Percentiles rank a stretch among this genome's conserved stretches.
phyloP scores from a whole-genome alignment of 2,113 vertebrate species.

The Alces alces region DNA sequence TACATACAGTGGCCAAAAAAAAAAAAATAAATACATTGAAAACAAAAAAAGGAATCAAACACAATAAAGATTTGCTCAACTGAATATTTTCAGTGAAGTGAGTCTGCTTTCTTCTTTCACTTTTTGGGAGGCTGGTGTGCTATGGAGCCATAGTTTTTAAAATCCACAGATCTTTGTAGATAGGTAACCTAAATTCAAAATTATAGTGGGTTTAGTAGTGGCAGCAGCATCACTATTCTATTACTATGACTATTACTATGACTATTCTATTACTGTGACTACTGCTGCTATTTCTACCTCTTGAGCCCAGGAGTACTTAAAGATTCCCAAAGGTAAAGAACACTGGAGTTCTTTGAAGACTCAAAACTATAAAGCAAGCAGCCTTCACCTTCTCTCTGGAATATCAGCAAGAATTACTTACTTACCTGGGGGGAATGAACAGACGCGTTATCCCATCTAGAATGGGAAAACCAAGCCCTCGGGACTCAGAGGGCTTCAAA shows the following conservation, averaged over 20 bases:
- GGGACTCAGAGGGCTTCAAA: constrained; percentile 44
- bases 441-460: constrained; percentile 35
- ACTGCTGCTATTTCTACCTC: not conserved
- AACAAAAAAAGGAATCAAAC: not conserved
- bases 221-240: not conserved
- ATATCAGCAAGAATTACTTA: constrained; percentile 54
- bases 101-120: not conserved
- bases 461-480: constrained; percentile 33
- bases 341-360: constrained; percentile 21
- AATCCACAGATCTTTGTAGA: not conserved
- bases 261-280: not conserved
- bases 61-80: not conserved
- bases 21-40: not conserved
- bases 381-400: constrained; percentile 29
- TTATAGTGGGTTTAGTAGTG: not conserved
- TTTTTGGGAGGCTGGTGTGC: not conserved
- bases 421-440: not conserved
- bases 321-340: not conserved
- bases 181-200: constrained; percentile 16
- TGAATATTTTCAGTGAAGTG: not conserved
- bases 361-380: constrained; percentile 1
- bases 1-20: not conserved
- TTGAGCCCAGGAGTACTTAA: not conserved
- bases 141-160: not conserved
- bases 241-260: not conserved